phyloP scores from a whole-genome alignment of 2,888 invertebrate species.

The Hedychridium roseum region DNA sequence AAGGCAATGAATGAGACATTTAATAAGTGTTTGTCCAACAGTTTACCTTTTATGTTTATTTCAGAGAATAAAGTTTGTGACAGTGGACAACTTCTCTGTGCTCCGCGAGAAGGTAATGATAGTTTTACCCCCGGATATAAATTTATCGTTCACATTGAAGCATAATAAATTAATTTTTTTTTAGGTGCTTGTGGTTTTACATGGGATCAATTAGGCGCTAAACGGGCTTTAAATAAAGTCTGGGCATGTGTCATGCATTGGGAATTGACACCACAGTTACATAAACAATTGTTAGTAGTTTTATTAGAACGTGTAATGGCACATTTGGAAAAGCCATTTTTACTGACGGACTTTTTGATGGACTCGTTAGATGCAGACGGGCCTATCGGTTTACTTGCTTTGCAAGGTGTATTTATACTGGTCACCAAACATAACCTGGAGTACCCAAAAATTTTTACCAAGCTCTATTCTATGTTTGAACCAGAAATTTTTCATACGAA shows the following conservation, averaged over 20 bases:
- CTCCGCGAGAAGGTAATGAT: slow-evolving; percentile 46
- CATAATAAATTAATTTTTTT: slow-evolving; percentile 9
- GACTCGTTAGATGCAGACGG: slow-evolving; percentile 89
- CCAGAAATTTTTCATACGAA: slow-evolving; percentile 91
- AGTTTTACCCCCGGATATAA: background rate
- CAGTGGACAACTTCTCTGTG: slow-evolving; percentile 49
- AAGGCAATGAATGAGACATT: too few species aligned
- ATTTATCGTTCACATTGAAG: background rate
- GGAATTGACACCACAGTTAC: slow-evolving; percentile 73
- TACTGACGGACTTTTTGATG: slow-evolving; percentile 91
- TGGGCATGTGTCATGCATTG: slow-evolving; percentile 82
- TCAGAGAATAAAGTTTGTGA: slow-evolving; percentile 38
- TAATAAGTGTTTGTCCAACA: too few species aligned
- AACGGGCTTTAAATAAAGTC: slow-evolving; percentile 73
- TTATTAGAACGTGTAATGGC: slow-evolving; percentile 85
- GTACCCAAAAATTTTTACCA: slow-evolving; percentile 93
- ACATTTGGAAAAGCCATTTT: slow-evolving; percentile 80
- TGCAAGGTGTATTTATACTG: slow-evolving; percentile 90
- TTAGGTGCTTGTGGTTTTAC: slow-evolving; percentile 63
- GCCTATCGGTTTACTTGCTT: slow-evolving; percentile 84
- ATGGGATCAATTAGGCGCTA: slow-evolving; percentile 68
- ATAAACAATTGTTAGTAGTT: slow-evolving; percentile 81
- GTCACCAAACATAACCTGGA: slow-evolving; percentile 92
- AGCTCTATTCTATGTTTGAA: slow-evolving; percentile 93
- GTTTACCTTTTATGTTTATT: too few species aligned